These are phyloP conservation scores for Pterostichus madidus DNA, from an alignment of 2,888 invertebrate genomes.

Conservation along the genomic window DNA sequence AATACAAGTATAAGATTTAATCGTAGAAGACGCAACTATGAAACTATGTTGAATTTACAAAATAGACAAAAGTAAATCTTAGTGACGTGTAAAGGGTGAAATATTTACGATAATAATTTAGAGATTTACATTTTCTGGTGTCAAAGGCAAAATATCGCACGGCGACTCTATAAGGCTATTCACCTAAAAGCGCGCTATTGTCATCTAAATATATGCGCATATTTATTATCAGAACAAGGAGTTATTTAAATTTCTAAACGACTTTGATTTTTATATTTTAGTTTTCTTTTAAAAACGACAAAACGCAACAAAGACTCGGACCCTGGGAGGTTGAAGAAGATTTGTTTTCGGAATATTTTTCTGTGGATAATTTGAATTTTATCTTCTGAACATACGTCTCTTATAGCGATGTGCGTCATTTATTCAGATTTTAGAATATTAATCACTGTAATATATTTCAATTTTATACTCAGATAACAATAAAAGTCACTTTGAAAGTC, in stretches of 20 bases:
- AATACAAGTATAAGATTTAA: neutral
- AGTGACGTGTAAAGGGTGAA: slow-evolving; percentile 34
- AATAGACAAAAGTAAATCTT: slow-evolving; percentile 30
- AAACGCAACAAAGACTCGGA: slow-evolving; percentile 24
- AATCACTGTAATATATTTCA: too few species aligned
- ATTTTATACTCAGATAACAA: too few species aligned
- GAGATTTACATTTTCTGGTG: slow-evolving; percentile 42
- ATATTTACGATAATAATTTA: slow-evolving; percentile 43
- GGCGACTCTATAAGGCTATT: slow-evolving; percentile 10
- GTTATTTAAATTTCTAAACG: slow-evolving; percentile 62
- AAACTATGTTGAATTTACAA: slow-evolving; percentile 9
- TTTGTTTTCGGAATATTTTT: slow-evolving; percentile 26
- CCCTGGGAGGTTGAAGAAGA: slow-evolving; percentile 12
- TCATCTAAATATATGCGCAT: slow-evolving; percentile 61
- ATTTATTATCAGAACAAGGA: slow-evolving; percentile 56
- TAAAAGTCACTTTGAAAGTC: too few species aligned
- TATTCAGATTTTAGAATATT: neutral
- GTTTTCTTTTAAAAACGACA: slow-evolving; percentile 37
- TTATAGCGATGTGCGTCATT: slow-evolving; percentile 20
- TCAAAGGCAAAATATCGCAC: slow-evolving; percentile 49
- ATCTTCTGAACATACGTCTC: neutral
- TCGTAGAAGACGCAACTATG: neutral
- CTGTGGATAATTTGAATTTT: slow-evolving; percentile 19
- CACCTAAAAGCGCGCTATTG: slow-evolving; percentile 40
- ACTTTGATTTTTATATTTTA: slow-evolving; percentile 31